phyloP scores from a whole-genome alignment of 2,113 vertebrate species.

The Elaphurus davidianus region DNA sequence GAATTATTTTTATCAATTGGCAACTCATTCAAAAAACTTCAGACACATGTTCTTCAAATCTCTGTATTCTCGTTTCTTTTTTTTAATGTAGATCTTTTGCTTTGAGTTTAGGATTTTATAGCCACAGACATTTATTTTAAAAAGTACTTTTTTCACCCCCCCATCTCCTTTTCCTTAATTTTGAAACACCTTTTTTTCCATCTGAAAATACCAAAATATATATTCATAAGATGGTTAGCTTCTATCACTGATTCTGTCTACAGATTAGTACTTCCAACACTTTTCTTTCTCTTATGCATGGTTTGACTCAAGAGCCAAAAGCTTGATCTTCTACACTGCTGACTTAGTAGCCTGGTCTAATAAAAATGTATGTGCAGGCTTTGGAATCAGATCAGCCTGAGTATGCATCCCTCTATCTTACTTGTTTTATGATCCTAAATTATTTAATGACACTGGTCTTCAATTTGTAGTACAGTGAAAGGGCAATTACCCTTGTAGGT shows the following conservation, averaged over 20 bases:
- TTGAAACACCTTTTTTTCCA: neutral
- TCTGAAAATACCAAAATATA: neutral
- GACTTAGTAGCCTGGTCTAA: neutral
- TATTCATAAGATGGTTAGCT: neutral
- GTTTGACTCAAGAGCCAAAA: neutral
- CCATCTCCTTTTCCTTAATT: neutral
- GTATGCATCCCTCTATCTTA: neutral
- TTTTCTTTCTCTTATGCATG: neutral
- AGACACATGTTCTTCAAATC: neutral
- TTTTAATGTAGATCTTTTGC: neutral
- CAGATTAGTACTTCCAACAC: neutral
- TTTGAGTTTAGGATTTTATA: conserved; percentile 9
- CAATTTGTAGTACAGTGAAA: neutral
- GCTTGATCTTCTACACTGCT: neutral
- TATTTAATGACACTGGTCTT: neutral
- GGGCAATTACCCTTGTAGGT: neutral
- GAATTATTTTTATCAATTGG: neutral
- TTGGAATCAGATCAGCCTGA: neutral
- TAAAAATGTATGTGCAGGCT: neutral
- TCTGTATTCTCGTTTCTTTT: neutral
- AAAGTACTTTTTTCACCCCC: neutral
- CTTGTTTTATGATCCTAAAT: neutral
- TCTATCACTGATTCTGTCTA: neutral
- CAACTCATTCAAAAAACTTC: neutral
- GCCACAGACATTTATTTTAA: neutral